Conservation (phyloP, 2,113 vertebrate genomes). For the Hippolais icterina region DNA sequence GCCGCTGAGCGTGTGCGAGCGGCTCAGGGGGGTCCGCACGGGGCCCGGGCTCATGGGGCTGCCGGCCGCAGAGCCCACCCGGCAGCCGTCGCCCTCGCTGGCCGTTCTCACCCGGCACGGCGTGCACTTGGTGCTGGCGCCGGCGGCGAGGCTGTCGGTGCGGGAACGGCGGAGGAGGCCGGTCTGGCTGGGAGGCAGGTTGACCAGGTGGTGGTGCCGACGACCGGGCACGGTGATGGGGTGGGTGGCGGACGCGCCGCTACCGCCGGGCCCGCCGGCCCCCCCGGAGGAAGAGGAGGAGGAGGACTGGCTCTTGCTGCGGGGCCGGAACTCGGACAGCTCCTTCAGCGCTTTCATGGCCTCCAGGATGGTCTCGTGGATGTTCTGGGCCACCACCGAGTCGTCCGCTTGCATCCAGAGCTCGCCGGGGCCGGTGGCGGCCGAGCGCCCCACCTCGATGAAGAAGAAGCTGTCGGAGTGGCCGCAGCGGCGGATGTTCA, state of each 20-base stretch:
- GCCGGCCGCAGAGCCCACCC: slow-evolving; percentile 81
- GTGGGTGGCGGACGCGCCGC: slow-evolving; percentile 75
- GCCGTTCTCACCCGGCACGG: slow-evolving; percentile 83
- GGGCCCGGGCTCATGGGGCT: slow-evolving; percentile 88
- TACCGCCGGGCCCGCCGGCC: background rate
- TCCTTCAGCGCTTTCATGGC: slow-evolving; percentile 98
- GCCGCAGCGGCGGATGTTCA: slow-evolving; percentile 96
- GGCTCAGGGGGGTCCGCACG: slow-evolving; percentile 82
- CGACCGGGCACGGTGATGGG: slow-evolving; percentile 85
- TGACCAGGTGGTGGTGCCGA: slow-evolving; percentile 79
- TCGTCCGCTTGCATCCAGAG: slow-evolving; percentile 99
- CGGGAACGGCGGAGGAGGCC: slow-evolving; percentile 83
- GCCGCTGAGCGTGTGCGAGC: slow-evolving; percentile 83
- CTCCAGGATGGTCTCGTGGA: slow-evolving; percentile 96
- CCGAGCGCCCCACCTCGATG: slow-evolving; percentile 95
- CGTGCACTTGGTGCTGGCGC: slow-evolving; percentile 68
- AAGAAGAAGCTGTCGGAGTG: slow-evolving; percentile 99
- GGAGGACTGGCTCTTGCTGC: slow-evolving; percentile 97
- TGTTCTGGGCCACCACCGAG: slow-evolving; percentile 97
- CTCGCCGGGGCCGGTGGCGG: slow-evolving; percentile 94
- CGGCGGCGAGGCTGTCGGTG: slow-evolving; percentile 83
- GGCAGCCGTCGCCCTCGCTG: slow-evolving; percentile 83
- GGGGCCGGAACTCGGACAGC: slow-evolving; percentile 92
- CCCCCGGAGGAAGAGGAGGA: slow-evolving; percentile 71
- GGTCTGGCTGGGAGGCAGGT: slow-evolving; percentile 90